Base-by-base conservation (phyloP, 2,797 vertebrate species). In the Cirrhinus mrigala region DNA sequence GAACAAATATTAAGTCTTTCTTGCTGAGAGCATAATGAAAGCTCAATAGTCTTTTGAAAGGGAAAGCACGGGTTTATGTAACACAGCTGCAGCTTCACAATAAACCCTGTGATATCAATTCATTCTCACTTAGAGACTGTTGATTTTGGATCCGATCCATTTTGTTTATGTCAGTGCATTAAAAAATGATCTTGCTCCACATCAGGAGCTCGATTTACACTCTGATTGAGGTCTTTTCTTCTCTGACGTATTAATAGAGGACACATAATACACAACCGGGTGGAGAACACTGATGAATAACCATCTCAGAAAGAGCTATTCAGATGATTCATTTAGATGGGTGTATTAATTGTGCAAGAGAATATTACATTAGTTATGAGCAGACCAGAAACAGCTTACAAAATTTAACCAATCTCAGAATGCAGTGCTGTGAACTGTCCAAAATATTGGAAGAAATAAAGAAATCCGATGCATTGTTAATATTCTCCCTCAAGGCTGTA, bases 71-170 rank as follows among this genome's bases (percentile, higher is more conserved):
- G 86, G 64, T 79, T 70, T 71, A 78, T 50, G 73, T 40, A 48
- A 69, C 40, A 16, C 82, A 84, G 46, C 70, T 84, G 44, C 71
- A 71, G 85, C 69, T 44, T 82, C 40, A 70, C 66, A 79, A 46
- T 29, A 16, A 56, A 46, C 33, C 22, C 9, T 20, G 50, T 44
- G n/a, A 54, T 37, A 20, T 84, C 60, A 52, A 24, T 64, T 64
- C 56, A 75, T 75, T 64, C 44, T 64, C 44, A 56, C 15, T 15
- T 16, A 27, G 16, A 58, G 48, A 46, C 58, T 82, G 81, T 74
- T 82, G 69, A 74, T 74, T 82, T 44, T 12, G 56, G 81, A 62
- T 74, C 40, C 9, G 11, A 27, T 73, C 80, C 54, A 48, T 82
- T 82, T 18, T 62, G 68, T 46, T 82, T 24, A 58, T 6, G 40